Conservation (phyloP, 2,797 vertebrate genomes). For the Pantherophis alleghaniensis region DNA sequence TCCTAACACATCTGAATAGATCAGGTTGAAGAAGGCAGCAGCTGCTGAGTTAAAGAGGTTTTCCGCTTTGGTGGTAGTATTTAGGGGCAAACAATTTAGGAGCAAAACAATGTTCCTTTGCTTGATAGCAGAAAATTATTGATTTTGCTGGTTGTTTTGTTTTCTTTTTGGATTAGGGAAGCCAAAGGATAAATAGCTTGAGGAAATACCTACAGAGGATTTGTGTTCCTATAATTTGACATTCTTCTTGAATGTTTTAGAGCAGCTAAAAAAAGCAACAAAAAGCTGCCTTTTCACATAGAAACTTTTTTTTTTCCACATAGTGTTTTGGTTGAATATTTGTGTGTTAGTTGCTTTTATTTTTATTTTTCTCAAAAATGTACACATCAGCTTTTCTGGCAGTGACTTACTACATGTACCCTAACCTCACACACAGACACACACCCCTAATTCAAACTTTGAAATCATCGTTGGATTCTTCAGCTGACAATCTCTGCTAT, state of each 20-base stretch:
- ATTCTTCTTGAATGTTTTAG: conserved; percentile 5
- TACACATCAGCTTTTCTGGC: background rate
- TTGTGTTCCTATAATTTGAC: background rate
- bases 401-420: background rate
- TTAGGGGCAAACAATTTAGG: background rate
- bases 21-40: background rate
- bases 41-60: background rate
- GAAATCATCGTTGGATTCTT: background rate
- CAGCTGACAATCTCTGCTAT: background rate
- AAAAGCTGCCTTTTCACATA: background rate
- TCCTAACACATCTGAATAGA: background rate
- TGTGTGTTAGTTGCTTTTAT: background rate
- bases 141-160: background rate
- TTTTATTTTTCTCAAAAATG: background rate
- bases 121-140: background rate
- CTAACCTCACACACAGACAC: background rate
- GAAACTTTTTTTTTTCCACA: background rate
- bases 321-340: accelerated
- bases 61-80: background rate
- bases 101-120: too few species aligned
- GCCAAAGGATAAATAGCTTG: conserved; percentile 32
- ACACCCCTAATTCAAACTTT: background rate
- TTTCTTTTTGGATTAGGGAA: conserved; percentile 46
- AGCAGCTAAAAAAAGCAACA: background rate
- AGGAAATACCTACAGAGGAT: background rate